A percentile compares a stretch with the other conserved stretches of the same genome.
These are phyloP conservation scores for Ptychoptera albimana DNA, from an alignment of 2,888 invertebrate genomes.

Conservation along the genomic window DNA sequence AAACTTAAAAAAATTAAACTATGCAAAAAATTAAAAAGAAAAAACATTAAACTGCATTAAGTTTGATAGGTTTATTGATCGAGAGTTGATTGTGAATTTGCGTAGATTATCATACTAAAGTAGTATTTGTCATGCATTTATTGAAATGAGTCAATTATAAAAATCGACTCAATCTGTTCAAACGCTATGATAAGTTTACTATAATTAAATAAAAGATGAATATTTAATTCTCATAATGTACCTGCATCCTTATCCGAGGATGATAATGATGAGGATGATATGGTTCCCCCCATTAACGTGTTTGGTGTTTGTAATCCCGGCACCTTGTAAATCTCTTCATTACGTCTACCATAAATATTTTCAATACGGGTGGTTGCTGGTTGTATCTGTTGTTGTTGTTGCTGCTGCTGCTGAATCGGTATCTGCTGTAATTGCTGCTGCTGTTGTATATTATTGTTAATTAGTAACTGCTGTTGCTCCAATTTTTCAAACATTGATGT, in stretches of 20 bases:
- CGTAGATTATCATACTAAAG: too few species aligned
- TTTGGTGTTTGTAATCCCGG: not conserved
- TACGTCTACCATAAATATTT: conserved; percentile 13
- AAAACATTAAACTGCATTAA: conserved; percentile 1
- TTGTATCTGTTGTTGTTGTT: conserved; percentile 9
- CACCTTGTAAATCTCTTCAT: conserved; percentile 15
- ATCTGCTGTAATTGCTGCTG: conserved; percentile 5
- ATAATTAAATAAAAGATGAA: conserved; percentile 7
- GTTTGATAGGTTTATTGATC: too few species aligned
- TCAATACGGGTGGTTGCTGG: conserved; percentile 10
- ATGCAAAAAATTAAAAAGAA: conserved; percentile 1
- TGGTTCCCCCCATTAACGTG: conserved; percentile 6
- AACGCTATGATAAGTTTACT: too few species aligned
- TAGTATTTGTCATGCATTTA: too few species aligned
- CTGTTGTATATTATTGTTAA: conserved; percentile 2
- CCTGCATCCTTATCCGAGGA: conserved; percentile 15
- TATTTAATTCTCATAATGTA: conserved; percentile 9
- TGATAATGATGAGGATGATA: too few species aligned
- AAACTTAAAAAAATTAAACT: not conserved
- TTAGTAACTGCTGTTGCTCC: conserved; percentile 19
- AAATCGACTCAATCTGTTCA: too few species aligned
- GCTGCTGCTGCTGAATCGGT: conserved; percentile 5
- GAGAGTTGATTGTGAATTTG: too few species aligned
- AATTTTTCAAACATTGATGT: conserved; percentile 29
- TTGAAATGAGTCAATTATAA: conserved; percentile 1